Conservation (phyloP, 2,113 vertebrate species). For the Actinemys pallida region DNA sequence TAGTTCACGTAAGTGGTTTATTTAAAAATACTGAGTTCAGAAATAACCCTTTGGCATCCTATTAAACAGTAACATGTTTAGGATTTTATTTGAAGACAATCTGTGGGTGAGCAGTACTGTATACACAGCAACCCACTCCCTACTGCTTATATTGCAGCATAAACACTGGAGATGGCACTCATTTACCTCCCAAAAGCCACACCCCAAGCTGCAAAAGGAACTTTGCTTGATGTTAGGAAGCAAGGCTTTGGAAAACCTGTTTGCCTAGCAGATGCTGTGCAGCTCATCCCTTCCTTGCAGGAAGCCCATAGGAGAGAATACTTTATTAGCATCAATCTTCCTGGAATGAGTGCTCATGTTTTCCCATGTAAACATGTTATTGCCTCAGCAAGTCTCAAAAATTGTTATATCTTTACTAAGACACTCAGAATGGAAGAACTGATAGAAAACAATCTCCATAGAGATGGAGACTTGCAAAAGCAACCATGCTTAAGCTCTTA, state of each 20-base stretch:
- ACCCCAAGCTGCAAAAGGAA: neutral
- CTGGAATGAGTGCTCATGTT: neutral
- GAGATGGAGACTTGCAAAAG: neutral
- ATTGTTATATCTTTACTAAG: neutral
- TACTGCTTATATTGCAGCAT: rapidly evolving
- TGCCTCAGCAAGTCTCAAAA: neutral
- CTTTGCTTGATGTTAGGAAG: neutral
- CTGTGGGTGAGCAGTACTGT: neutral
- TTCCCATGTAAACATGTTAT: neutral
- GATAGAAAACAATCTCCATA: neutral
- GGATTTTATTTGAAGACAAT: neutral
- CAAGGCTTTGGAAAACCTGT: neutral
- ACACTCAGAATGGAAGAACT: neutral
- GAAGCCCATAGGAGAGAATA: neutral
- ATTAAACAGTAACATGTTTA: neutral
- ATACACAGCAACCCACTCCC: neutral
- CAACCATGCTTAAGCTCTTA: neutral
- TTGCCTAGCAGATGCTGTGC: neutral
- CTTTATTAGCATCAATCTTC: neutral
- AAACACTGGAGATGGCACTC: neutral
- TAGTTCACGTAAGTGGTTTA: neutral
- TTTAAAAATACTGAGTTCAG: neutral
- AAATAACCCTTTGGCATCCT: constrained; percentile 12
- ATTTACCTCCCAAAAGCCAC: neutral
- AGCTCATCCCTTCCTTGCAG: neutral